These are phyloP conservation scores for Acropternis orthonyx DNA, from an alignment of 2,797 vertebrate species.

Conservation along the genomic window DNA sequence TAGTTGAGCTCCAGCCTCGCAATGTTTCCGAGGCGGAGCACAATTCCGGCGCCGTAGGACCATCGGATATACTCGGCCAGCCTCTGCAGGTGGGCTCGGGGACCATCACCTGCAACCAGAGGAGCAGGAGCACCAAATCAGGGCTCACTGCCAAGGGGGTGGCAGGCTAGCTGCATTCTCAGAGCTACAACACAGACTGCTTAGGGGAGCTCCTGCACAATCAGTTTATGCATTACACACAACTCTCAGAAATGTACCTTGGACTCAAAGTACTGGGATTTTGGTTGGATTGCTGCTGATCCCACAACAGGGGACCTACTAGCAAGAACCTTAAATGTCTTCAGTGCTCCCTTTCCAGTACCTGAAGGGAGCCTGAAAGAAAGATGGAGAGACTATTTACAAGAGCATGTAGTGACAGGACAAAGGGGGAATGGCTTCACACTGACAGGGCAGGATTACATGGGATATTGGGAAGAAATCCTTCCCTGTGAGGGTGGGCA, in stretches of 20 bases:
- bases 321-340: not conserved
- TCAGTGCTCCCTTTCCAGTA: not conserved
- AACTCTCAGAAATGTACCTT: not conserved
- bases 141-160: not conserved
- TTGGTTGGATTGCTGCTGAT: not conserved
- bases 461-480: not conserved
- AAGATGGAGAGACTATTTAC: not conserved
- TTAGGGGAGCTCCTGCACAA: not conserved
- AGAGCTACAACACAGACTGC: not conserved
- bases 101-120: slow-evolving; percentile 87
- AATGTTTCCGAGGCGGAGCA: slow-evolving; percentile 94
- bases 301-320: not conserved
- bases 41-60: slow-evolving; percentile 92
- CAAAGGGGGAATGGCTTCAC: not conserved
- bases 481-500: fast-evolving
- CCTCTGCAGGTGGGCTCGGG: slow-evolving; percentile 86
- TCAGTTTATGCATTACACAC: not conserved
- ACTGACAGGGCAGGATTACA: not conserved
- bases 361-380: not conserved
- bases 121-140: not conserved
- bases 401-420: not conserved
- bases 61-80: slow-evolving; percentile 93
- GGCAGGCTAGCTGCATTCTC: not conserved
- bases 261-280: not conserved
- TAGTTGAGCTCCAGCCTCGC: slow-evolving; percentile 96